Base-by-base conservation (phyloP, 2,888 invertebrate species). In the Eupeodes luniger region DNA sequence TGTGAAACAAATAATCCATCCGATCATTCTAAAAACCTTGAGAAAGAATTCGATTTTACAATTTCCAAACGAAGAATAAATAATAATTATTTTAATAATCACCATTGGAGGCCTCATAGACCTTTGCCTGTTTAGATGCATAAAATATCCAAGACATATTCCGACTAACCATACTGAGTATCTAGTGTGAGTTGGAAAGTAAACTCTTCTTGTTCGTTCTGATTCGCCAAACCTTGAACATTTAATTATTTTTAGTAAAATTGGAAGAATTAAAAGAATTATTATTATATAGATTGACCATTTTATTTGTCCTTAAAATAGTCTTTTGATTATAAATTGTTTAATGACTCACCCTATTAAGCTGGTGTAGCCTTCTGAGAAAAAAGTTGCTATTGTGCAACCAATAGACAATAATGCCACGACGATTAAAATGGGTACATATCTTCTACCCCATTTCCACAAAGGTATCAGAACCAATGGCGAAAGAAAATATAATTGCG, bases 401-500 rank as follows among this genome's bases (percentile, higher is more conserved):
- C 70, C 64, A n/a, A 88, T 82, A 14, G 90, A 90, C 10, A 79
- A 19, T 14, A 80, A 1, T 57, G 82, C 80, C 59, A 88, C n/a
- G 2, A 90, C 12, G 0, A 91, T 64, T 5, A 91, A 81, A 0
- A 70, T 90, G 0, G 77, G 81, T 4, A 90, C 67, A 6, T 89
- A 91, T 59, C 85, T 91, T 57, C 81, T 90, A 47, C 91, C 91
- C 92, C 92, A 92, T n/a, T 90, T 92, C 83, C 93, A 93, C 16
- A 95, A 90, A 0, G 94, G 92, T 49, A 94, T 92, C 14, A 95
- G 91, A 6, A 95, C 89, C 1, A 95, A 78, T 0, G 95, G 95
- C 0, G 95, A 94, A 27, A 95, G 69, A 74, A 94, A 91, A 89
- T 94, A 95, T 34, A 95, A 91, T 90, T 95, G 95, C 92, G 94